phyloP scores from a whole-genome alignment of 2,113 vertebrate species.

The Neomonachus schauinslandi region DNA sequence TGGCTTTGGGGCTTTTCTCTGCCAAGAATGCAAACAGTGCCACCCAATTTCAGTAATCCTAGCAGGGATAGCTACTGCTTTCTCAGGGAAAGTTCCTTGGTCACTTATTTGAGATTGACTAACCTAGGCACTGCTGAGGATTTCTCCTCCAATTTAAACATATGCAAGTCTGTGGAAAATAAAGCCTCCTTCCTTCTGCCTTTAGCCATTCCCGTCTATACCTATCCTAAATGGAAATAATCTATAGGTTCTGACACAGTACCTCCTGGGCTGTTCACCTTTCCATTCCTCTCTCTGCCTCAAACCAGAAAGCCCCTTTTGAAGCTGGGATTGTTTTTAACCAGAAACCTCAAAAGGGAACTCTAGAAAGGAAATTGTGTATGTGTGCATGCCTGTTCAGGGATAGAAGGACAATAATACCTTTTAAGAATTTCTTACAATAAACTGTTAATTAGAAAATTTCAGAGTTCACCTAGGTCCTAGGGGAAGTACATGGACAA shows the following conservation, averaged over 20 bases:
- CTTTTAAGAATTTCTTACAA: slow-evolving; percentile 50
- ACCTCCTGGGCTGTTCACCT: not conserved
- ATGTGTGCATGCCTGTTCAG: not conserved
- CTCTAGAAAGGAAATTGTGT: slow-evolving; percentile 1
- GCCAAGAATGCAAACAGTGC: not conserved
- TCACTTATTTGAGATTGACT: not conserved
- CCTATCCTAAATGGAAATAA: not conserved
- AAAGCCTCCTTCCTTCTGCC: not conserved
- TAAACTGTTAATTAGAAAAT: slow-evolving; percentile 68
- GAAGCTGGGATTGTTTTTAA: slow-evolving; percentile 33
- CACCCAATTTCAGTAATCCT: not conserved
- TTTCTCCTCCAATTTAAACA: not conserved
- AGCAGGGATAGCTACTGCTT: not conserved
- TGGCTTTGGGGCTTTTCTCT: not conserved
- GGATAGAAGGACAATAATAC: slow-evolving; percentile 48
- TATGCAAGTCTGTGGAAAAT: not conserved
- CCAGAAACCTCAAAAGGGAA: slow-evolving; percentile 43
- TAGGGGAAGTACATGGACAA: slow-evolving; percentile 21
- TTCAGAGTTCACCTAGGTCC: slow-evolving; percentile 50
- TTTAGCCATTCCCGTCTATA: not conserved
- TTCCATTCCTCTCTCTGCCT: not conserved
- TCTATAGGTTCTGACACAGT: not conserved
- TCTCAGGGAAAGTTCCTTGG: not conserved
- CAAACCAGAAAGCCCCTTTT: not conserved
- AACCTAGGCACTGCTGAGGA: not conserved